Evolutionary conservation across 1,140 invertebrate genomes (phyloP).

Genomic region (Drosophila grimshawi): DNA sequence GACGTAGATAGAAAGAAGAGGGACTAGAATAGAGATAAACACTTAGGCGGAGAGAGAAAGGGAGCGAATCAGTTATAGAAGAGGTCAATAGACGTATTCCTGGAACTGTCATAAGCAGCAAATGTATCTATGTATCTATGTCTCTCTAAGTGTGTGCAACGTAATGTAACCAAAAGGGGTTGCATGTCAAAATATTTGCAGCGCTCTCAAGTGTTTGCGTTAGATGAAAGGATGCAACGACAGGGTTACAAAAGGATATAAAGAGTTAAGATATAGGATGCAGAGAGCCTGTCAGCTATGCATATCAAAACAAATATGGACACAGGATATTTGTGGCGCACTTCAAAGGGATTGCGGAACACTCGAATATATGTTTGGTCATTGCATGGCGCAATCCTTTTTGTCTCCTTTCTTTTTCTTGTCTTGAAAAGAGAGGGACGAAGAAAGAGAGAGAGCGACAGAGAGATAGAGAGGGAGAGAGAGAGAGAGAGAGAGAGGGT

Average conservation of each 20-base stretch:
- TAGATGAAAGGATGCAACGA: conserved; percentile 48
- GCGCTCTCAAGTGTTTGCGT: conserved; percentile 20
- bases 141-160: conserved; percentile 18
- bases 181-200: conserved; percentile 64
- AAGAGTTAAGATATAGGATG: conserved; percentile 1
- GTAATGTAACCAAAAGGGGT: conserved; percentile 3
- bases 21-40: conserved; percentile 4
- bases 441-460: background rate
- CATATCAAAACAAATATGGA: conserved; percentile 67
- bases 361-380: conserved; percentile 59
- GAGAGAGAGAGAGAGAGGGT: background rate
- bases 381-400: conserved; percentile 70
- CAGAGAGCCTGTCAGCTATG: conserved; percentile 1
- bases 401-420: conserved; percentile 6
- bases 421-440: background rate
- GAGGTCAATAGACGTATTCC: conserved; percentile 50
- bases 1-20: background rate
- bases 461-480: background rate
- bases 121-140: conserved; percentile 27
- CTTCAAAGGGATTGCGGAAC: conserved; percentile 25
- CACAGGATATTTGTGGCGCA: conserved; percentile 35
- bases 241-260: conserved; percentile 30
- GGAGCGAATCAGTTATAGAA: conserved; percentile 26
- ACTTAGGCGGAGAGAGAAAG: conserved; percentile 14
- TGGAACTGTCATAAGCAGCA: conserved; percentile 54